phyloP scores from a whole-genome alignment of 2,797 vertebrate genomes.

The Sebastes melanostomus region DNA sequence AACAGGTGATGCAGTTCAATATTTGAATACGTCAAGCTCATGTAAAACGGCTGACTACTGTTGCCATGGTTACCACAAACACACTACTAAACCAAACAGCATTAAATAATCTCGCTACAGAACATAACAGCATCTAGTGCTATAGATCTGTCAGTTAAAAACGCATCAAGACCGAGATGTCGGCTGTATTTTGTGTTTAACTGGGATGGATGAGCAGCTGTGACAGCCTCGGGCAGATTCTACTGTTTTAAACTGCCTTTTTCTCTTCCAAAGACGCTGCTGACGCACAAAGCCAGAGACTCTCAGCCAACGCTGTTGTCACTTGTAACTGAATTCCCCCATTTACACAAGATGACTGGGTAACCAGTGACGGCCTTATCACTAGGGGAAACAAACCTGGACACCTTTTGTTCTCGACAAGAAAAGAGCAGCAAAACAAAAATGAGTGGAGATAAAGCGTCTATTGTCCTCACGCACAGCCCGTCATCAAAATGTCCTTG shows the following conservation, averaged over 20 bases:
- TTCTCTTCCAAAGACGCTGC: slow-evolving; percentile 31
- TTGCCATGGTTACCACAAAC: slow-evolving; percentile 27
- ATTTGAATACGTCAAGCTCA: slow-evolving; percentile 42
- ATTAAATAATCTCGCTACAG: neutral
- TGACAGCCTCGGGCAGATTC: slow-evolving; percentile 5
- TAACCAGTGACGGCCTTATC: slow-evolving; percentile 27
- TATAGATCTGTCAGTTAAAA: neutral
- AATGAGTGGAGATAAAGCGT: slow-evolving; percentile 24
- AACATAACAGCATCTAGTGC: neutral
- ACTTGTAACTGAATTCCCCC: slow-evolving; percentile 38
- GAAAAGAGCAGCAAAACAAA: slow-evolving; percentile 40
- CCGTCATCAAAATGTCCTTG: neutral
- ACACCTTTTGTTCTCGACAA: slow-evolving; percentile 37
- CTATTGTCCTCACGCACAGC: slow-evolving; percentile 5
- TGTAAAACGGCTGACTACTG: slow-evolving; percentile 1
- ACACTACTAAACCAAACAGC: slow-evolving; percentile 2
- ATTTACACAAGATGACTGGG: slow-evolving; percentile 46
- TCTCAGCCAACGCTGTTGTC: slow-evolving; percentile 32
- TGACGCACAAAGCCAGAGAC: slow-evolving; percentile 43
- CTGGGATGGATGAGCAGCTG: slow-evolving; percentile 14
- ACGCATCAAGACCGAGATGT: neutral
- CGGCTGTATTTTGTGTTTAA: neutral
- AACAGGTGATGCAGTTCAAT: slow-evolving; percentile 24
- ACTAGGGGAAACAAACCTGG: slow-evolving; percentile 45
- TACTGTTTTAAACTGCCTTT: slow-evolving; percentile 22